Evolutionary conservation across 2,888 invertebrate genomes (phyloP).

Genomic region (Anticlea derivata): DNA sequence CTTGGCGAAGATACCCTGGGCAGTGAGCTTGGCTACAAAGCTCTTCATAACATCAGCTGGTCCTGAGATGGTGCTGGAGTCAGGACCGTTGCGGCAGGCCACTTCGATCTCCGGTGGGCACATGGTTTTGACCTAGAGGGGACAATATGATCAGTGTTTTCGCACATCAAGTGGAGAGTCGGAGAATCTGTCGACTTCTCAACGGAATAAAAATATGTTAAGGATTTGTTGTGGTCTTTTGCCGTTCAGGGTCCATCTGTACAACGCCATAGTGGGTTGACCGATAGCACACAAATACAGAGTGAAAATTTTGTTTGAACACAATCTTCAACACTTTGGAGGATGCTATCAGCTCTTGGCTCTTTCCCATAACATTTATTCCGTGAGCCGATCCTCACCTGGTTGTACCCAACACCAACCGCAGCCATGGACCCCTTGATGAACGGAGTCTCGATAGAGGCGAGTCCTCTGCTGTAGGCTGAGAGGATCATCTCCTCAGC

Average conservation of each 20-base stretch:
- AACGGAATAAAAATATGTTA: too few species aligned
- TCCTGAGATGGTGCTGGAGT: constrained; percentile 96
- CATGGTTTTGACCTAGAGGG: constrained; percentile 80
- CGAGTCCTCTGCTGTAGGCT: constrained; percentile 92
- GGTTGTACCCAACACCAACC: constrained; percentile 86
- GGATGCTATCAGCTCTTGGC: neutral
- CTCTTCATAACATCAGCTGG: constrained; percentile 87
- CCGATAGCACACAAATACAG: too few species aligned
- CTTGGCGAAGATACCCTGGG: constrained; percentile 90
- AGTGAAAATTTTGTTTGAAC: too few species aligned
- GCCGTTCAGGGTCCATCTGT: too few species aligned
- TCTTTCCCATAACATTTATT: too few species aligned
- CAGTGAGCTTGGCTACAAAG: constrained; percentile 87
- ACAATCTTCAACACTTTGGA: too few species aligned
- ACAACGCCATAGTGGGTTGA: too few species aligned
- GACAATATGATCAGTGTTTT: constrained; percentile 1
- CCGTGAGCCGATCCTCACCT: too few species aligned
- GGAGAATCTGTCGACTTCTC: too few species aligned
- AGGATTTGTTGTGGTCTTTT: too few species aligned
- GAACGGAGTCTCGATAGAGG: constrained; percentile 87
- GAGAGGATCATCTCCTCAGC: constrained; percentile 93
- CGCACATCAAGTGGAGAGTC: too few species aligned
- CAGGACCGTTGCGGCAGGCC: constrained; percentile 94
- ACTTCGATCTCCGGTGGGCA: constrained; percentile 91
- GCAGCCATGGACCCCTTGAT: constrained; percentile 95